A percentile compares a stretch with the other conserved stretches of the same genome.
These are phyloP conservation scores for Heliconius hortense DNA, from an alignment of 2,888 invertebrate species.

Conservation along the genomic window DNA sequence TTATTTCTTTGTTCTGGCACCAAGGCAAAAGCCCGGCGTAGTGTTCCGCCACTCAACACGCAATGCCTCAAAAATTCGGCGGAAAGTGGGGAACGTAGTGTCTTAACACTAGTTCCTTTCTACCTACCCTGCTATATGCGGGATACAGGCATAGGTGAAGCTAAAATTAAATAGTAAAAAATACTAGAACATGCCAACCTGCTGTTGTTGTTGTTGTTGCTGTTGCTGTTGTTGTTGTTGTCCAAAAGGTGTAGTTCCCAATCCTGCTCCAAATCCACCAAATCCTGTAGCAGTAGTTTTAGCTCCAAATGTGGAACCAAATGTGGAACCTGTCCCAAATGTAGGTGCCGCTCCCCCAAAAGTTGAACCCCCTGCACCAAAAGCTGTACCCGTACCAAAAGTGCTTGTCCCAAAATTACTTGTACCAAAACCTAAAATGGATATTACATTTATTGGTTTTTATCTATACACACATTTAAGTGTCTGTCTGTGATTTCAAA, in stretches of 20 bases:
- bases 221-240: constrained; percentile 60
- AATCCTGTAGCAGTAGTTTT: constrained; percentile 71
- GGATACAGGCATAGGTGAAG: no score
- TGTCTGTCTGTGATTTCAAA: no score
- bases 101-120: no score
- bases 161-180: no score
- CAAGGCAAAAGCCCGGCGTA: no score
- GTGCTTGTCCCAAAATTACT: constrained; percentile 55
- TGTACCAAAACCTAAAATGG: constrained; percentile 61
- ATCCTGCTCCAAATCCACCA: constrained; percentile 71
- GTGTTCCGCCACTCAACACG: no score
- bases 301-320: constrained; percentile 74
- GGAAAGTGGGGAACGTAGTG: no score
- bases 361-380: constrained; percentile 60
- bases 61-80: no score
- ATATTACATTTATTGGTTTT: background rate
- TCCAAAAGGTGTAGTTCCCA: constrained; percentile 71
- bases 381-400: constrained; percentile 59
- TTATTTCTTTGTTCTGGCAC: no score
- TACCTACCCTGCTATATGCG: no score
- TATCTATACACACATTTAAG: no score
- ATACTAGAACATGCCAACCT: background rate
- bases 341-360: constrained; percentile 58
- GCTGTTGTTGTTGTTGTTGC: constrained; percentile 58
- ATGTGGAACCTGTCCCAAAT: constrained; percentile 67